phyloP scores from a whole-genome alignment of 2,113 vertebrate species.

The human region GRCh38 chr20:34742001-34742500 shows the following conservation, averaged over 20 bases:
- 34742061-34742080: conserved; percentile 84
- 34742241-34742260: conserved; percentile 95
- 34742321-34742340: conserved; percentile 88
- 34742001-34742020: conserved; percentile 88
- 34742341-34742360: conserved; percentile 86
- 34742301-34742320: conserved; percentile 90
- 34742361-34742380: conserved; percentile 83
- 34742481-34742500: conserved; percentile 99
- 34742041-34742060: conserved; percentile 81
- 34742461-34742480: conserved; percentile 94
- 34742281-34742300: conserved; percentile 93
- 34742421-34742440: conserved; percentile 98
- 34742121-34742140: conserved; percentile 87
- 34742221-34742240: conserved; percentile 95
- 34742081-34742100: conserved; percentile 85
- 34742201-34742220: conserved; percentile 93
- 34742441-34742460: conserved; percentile 97
- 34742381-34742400: conserved; percentile 91
- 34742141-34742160: conserved; percentile 89
- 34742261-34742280: conserved; percentile 96
- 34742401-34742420: conserved; percentile 98
- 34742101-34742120: conserved; percentile 85
- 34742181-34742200: conserved; percentile 88
- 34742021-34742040: conserved; percentile 81
- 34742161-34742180: conserved; percentile 88